Percentiles rank a stretch among this genome's conserved stretches.
These are phyloP conservation scores for Eurytoma adleriae DNA, from an alignment of 2,888 invertebrate species.

Conservation along the genomic window DNA sequence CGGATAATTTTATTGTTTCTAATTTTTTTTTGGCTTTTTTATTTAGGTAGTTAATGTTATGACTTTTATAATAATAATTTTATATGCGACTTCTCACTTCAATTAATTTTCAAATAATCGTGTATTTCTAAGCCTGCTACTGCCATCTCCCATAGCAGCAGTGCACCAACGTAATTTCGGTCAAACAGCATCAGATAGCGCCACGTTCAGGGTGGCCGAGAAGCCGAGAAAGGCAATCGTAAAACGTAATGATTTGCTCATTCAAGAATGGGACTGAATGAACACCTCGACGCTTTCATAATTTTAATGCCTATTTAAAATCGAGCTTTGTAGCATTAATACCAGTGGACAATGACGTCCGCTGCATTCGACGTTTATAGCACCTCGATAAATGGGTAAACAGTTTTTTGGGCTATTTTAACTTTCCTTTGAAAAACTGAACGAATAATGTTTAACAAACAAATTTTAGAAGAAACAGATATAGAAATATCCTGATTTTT, in stretches of 20 bases:
- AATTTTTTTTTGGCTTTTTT: no score
- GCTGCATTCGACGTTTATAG: constrained; percentile 4
- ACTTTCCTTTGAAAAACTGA: no score
- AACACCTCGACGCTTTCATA: constrained; percentile 4
- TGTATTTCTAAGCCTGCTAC: neutral
- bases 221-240: constrained; percentile 3
- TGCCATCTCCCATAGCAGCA: constrained; percentile 29
- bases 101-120: no score
- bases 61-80: no score
- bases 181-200: constrained; percentile 57
- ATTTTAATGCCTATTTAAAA: constrained; percentile 32
- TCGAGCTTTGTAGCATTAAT: constrained; percentile 6
- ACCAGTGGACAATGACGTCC: neutral
- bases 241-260: constrained; percentile 3
- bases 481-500: no score
- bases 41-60: no score
- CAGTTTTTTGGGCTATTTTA: no score
- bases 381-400: neutral
- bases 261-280: constrained; percentile 27
- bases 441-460: no score
- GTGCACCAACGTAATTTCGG: neutral
- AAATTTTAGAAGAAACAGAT: no score
- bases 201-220: constrained; percentile 36
- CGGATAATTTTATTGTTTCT: no score
- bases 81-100: no score